A percentile compares a stretch with the other conserved stretches of the same genome.
Evolutionary conservation across 2,113 vertebrate species (phyloP).

Genomic region (human): DNA sequence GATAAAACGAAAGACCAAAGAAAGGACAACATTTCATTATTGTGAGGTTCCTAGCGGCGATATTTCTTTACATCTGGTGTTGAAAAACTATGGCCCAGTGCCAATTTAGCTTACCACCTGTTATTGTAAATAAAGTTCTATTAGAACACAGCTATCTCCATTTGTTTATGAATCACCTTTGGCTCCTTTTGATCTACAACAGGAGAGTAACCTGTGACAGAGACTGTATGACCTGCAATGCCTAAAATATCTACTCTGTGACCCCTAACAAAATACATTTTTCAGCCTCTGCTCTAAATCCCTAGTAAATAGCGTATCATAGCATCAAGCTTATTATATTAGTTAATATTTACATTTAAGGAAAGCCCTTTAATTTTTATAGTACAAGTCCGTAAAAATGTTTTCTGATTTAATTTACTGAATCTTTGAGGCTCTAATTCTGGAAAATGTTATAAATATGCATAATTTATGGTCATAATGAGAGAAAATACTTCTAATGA

Average conservation of each 20-base stretch:
- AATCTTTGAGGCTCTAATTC: neutral
- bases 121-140: neutral
- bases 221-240: neutral
- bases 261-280: neutral
- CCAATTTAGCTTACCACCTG: neutral
- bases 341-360: conserved; percentile 27
- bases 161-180: neutral
- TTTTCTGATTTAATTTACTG: neutral
- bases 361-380: neutral
- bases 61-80: neutral
- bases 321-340: neutral
- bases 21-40: neutral
- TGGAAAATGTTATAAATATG: neutral
- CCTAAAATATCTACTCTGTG: neutral
- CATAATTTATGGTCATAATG: neutral
- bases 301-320: neutral
- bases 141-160: neutral
- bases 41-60: neutral
- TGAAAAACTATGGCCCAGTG: neutral
- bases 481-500: neutral
- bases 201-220: neutral
- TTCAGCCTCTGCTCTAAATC: neutral
- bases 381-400: neutral
- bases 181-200: neutral
- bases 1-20: neutral